A percentile compares a stretch with the other conserved stretches of the same genome.
Evolutionary conservation across 2,797 vertebrate species (phyloP).

Genomic region (Crenichthys baileyi): DNA sequence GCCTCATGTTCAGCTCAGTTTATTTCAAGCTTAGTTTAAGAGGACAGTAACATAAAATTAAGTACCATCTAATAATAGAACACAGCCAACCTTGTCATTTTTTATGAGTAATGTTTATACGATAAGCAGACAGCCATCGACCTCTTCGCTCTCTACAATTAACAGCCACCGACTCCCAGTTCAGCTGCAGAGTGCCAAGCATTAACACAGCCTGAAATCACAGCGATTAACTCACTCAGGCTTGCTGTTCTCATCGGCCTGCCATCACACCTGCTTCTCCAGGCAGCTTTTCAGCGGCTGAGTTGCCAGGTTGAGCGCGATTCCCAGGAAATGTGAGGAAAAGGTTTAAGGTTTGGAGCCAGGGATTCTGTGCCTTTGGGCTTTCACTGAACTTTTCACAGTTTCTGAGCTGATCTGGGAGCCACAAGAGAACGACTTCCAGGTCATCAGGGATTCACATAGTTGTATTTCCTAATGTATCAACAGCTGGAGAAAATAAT

Average conservation of each 20-base stretch:
- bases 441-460: background rate
- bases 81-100: constrained; percentile 49
- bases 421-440: background rate
- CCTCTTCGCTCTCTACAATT: constrained; percentile 53
- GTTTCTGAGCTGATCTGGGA: background rate
- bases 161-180: constrained; percentile 37
- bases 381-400: background rate
- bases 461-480: background rate
- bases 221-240: constrained; percentile 38
- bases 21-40: background rate
- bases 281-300: constrained; percentile 47
- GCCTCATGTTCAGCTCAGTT: background rate
- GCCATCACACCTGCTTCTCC: constrained; percentile 66
- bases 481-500: background rate
- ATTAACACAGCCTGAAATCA: constrained; percentile 64
- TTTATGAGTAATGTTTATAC: constrained; percentile 57
- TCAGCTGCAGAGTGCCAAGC: constrained; percentile 34
- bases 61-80: constrained; percentile 31
- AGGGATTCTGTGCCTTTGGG: background rate
- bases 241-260: constrained; percentile 19
- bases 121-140: constrained; percentile 28
- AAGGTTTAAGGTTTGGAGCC: constrained; percentile 19
- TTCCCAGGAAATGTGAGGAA: constrained; percentile 13
- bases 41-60: constrained; percentile 18
- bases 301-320: background rate